Evolutionary conservation across 1,140 invertebrate species (phyloP).

Genomic region (Hestina assimilis): DNA sequence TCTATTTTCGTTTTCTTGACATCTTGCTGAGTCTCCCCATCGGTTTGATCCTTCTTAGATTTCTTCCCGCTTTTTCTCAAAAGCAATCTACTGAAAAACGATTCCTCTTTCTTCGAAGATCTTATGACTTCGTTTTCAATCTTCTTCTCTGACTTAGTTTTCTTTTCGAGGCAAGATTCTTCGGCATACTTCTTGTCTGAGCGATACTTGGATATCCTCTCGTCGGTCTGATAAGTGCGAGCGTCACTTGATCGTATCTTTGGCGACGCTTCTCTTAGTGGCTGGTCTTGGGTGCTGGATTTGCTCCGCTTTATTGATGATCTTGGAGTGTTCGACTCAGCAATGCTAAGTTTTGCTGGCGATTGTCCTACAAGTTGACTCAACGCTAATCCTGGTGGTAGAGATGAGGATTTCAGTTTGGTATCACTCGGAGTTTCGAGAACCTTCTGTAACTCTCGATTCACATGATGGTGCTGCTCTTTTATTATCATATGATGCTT

Average conservation of each 20-base stretch:
- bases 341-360: conserved; percentile 73
- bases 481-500: conserved; percentile 64
- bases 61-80: conserved; percentile 83
- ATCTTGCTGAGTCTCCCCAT: conserved; percentile 64
- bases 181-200: conserved; percentile 66
- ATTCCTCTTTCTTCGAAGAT: conserved; percentile 78
- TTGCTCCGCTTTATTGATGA: conserved; percentile 74
- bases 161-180: conserved; percentile 73
- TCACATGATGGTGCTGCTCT: conserved; percentile 61
- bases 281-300: conserved; percentile 72
- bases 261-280: conserved; percentile 52
- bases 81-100: conserved; percentile 83
- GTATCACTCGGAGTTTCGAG: conserved; percentile 72
- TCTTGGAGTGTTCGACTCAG: conserved; percentile 56
- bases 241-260: conserved; percentile 40
- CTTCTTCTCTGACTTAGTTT: conserved; percentile 78
- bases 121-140: conserved; percentile 69
- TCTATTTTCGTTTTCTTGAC: conserved; percentile 66
- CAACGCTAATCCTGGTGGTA: conserved; percentile 81
- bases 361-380: conserved; percentile 67
- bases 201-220: conserved; percentile 57
- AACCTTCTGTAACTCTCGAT: conserved; percentile 60
- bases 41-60: conserved; percentile 79
- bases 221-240: conserved; percentile 50
- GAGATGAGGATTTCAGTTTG: conserved; percentile 83